Evolutionary conservation across 2,797 vertebrate genomes (phyloP), one percentile per base, ranked within the genome.

Genomic region (Neostethus bicornis): DNA sequence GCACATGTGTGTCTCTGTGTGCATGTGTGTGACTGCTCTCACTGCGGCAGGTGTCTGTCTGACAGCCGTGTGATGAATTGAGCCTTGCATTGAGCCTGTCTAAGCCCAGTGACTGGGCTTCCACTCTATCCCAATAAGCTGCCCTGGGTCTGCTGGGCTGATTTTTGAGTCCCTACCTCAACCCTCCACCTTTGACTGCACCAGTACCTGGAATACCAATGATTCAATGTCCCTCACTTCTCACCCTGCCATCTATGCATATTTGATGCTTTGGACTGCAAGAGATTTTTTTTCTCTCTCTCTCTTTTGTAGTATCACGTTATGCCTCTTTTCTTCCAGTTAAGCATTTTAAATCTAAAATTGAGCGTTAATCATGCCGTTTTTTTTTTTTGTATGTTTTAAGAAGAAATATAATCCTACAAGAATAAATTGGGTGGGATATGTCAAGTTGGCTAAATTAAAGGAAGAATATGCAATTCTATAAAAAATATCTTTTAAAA

Each of bases 31-130:
- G 73, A 59, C 62, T 75, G 61, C 61, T 70, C 35, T 66, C 70
- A 58, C 66, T 73, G 77, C 39, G 85, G 85, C 80, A 83, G 85
- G 84, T 85, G 84, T 83, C 79, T 90, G 80, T 90, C 85, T 87
- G 89, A 88, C 90, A 90, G 90, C 60, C 85, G 72, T 90, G 85
- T 90, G 90, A 91, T 91, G 85, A 90, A 87, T 86, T 90, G 87
- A 91, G 88, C 87, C 87, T 49, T 64, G 73, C 70, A 54, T 66
- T 90, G 89, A 92, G 91, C 89, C 85, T 29, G 73, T 80, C 81
- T 91, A 87, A 91, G 91, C 90, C 81, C 56, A 55, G 85, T 65
- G 82, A 85, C 87, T 87, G 87, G 86, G 82, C 77, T 81, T 63
- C 52, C 48, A 59, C 68, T 83, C 72, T 79, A 88, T 88, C 85